phyloP scores from a whole-genome alignment of 2,113 vertebrate genomes.

The Zapus hudsonius region DNA sequence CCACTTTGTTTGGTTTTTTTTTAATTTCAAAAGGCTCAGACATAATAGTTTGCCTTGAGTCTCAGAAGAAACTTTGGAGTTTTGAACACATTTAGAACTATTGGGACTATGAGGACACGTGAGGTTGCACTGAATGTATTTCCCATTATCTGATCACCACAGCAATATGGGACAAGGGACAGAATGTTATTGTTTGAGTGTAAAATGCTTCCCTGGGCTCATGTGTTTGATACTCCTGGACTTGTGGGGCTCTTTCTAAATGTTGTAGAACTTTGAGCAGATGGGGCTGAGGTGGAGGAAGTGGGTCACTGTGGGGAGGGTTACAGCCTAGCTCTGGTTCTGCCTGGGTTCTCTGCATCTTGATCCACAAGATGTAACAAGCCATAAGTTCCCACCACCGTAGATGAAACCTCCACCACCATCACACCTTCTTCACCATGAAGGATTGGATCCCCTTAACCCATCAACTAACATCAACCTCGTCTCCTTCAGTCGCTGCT shows the following conservation, averaged over 20 bases:
- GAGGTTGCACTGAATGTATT: not conserved
- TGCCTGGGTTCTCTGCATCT: not conserved
- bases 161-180: not conserved
- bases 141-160: not conserved
- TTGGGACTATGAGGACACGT: not conserved
- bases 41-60: not conserved
- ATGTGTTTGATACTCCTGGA: not conserved
- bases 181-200: not conserved
- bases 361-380: not conserved
- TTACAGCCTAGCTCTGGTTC: not conserved
- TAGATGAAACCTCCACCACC: too few relatives aligned
- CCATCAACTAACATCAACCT: too few relatives aligned
- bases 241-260: not conserved
- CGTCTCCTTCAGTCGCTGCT: not conserved
- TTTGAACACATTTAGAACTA: not conserved
- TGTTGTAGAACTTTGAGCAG: not conserved
- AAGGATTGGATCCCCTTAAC: too few relatives aligned
- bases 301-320: not conserved
- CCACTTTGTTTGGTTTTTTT: not conserved
- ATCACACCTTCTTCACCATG: not conserved
- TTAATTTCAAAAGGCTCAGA: not conserved
- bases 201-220: not conserved
- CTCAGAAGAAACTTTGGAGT: slow-evolving; percentile 20
- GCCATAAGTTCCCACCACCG: too few relatives aligned
- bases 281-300: not conserved